Evolutionary conservation across 2,797 vertebrate species (phyloP).

Genomic region (Sandelia bainsii): DNA sequence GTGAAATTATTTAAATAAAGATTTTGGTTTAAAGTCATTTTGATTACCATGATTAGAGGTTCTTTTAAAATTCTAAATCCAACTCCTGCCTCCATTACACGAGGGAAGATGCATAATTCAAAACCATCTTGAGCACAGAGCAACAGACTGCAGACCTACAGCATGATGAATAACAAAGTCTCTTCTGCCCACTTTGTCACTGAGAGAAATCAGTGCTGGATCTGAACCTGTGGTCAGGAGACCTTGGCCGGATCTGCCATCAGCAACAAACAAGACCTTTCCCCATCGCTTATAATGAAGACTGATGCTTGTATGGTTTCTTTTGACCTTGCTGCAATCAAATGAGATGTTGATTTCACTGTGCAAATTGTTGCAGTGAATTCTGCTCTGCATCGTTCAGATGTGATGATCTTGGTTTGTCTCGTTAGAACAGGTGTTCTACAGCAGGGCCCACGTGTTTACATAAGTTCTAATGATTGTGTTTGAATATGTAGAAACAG

Average conservation of each 20-base stretch:
- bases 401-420: conserved; percentile 14
- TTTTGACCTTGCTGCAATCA: conserved; percentile 45
- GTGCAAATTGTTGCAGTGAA: conserved; percentile 20
- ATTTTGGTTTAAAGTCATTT: conserved; percentile 2
- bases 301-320: conserved; percentile 18
- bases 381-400: conserved; percentile 24
- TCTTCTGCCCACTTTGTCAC: conserved; percentile 45
- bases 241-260: conserved; percentile 22
- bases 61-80: conserved; percentile 52
- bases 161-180: conserved; percentile 64
- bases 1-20: conserved; percentile 14
- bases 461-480: conserved; percentile 7
- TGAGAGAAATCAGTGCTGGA: conserved; percentile 33
- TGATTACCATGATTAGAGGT: conserved; percentile 41
- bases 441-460: background rate
- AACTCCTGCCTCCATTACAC: conserved; percentile 50
- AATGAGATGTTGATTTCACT: conserved; percentile 36
- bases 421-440: background rate
- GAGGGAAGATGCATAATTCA: conserved; percentile 68
- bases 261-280: conserved; percentile 3
- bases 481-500: background rate
- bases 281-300: conserved; percentile 10
- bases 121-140: conserved; percentile 52
- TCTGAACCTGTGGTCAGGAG: conserved; percentile 30
- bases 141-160: conserved; percentile 58